These are phyloP conservation scores for Gallinago solitaria DNA, from an alignment of 2,797 vertebrate species.

Conservation along the genomic window DNA sequence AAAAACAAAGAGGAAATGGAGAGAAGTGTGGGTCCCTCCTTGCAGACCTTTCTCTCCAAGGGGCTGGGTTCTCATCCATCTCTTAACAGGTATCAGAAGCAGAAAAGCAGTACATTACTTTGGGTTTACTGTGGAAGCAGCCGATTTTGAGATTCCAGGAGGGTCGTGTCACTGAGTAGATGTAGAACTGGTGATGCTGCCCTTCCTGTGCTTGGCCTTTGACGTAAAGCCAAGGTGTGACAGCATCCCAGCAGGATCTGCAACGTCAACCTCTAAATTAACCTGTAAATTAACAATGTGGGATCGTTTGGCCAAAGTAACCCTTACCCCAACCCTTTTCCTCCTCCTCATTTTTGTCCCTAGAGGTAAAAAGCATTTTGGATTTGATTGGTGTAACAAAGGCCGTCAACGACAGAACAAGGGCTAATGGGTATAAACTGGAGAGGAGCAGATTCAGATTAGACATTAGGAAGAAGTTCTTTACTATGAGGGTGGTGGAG, in stretches of 20 bases:
- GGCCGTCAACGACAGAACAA: too few species aligned
- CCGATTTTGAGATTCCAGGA: not conserved
- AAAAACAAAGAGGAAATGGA: not conserved
- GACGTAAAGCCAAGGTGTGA: not conserved
- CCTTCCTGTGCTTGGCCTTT: not conserved
- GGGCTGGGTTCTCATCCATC: not conserved
- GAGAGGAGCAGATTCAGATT: too few species aligned
- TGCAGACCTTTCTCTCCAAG: not conserved
- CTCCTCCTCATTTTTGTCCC: not conserved
- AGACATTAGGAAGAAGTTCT: too few species aligned
- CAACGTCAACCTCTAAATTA: too few species aligned
- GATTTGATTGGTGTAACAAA: not conserved
- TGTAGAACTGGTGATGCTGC: not conserved
- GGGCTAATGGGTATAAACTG: too few species aligned
- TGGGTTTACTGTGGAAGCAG: not conserved
- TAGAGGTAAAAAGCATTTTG: not conserved
- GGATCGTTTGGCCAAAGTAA: not conserved
- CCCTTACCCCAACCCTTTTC: not conserved
- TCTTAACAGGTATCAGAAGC: not conserved
- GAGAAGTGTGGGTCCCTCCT: not conserved
- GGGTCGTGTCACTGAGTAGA: not conserved
- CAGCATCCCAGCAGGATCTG: not conserved
- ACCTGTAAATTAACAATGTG: too few species aligned
- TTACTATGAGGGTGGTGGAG: too few species aligned
- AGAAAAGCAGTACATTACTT: not conserved